Evolutionary conservation across 2,113 vertebrate species (phyloP), one percentile per base, ranked within the genome.

Genomic region (Cavia aperea): DNA sequence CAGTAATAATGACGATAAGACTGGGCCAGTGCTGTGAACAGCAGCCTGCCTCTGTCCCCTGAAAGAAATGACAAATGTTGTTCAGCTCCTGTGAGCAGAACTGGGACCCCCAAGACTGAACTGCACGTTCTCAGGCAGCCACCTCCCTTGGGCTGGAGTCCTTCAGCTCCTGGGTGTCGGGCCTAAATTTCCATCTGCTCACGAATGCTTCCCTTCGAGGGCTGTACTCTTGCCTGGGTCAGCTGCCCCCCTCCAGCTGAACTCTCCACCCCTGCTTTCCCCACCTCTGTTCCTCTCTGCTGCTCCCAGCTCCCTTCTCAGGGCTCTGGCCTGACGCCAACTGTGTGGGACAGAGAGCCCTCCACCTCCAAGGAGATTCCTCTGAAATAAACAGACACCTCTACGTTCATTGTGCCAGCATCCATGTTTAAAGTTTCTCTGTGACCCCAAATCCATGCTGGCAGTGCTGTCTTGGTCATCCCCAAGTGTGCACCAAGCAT

Each of bases 401-500:
- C 54, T 4, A 6, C 33, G 36, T n/a, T 24, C 12, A 12, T 13
- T 23, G 5, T 24, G 79, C 33, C 31, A 4, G 19, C 7, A 60
- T 15, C 51, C 54, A 21, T 58, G 33, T 31, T 58, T 5, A 39
- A 46, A 18, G 29, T 26, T 60, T 43, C 18, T 33, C n/a, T 3
- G 11, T 36, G 4, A 68, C 33, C 60, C 33, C 72, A 46, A 6
- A 21, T 31, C 72, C 29, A 1, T 5, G 31, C 26, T 58, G 16
- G 1, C 26, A 14, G 15, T 0, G 3, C 85, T 26, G 66, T 88
- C 70, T 16, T 4, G 19, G 43, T 43, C 12, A 4, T 49, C 62
- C 15, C 12, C 4, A 4, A 4, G 1, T 1, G 0, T 9, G 2
- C 36, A 51, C 75, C 12, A n/a, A 19, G 43, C 16, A 0, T 0